Evolutionary conservation across 2,888 invertebrate genomes (phyloP).

Genomic region (Ernsta delagoae): DNA sequence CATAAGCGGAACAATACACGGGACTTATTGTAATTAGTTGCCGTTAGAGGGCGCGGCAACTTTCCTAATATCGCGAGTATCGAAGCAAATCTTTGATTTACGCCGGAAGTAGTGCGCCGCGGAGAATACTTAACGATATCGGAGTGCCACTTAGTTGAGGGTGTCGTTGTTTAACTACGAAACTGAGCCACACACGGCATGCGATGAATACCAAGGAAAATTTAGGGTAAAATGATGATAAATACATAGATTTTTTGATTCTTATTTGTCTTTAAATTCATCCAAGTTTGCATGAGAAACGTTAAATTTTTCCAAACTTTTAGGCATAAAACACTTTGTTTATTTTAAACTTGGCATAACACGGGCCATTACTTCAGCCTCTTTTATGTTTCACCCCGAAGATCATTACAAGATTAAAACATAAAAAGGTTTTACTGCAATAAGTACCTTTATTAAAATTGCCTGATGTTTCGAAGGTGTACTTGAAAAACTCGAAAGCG

Average conservation of each 20-base stretch:
- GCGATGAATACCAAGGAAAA: not conserved
- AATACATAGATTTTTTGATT: too few species aligned
- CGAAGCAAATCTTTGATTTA: constrained; percentile 35
- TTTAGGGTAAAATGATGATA: not conserved
- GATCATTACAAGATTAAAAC: not conserved
- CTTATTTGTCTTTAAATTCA: too few species aligned
- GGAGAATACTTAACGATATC: constrained; percentile 13
- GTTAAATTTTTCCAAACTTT: too few species aligned
- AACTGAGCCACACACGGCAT: not conserved
- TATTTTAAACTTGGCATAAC: too few species aligned
- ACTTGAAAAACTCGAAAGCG: constrained; percentile 17
- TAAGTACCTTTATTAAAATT: not conserved
- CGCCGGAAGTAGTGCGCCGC: constrained; percentile 30
- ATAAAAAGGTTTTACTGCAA: not conserved
- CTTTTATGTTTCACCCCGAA: too few species aligned
- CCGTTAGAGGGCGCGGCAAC: constrained; percentile 36
- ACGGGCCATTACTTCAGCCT: too few species aligned
- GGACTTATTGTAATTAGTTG: constrained; percentile 40
- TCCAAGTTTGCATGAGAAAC: too few species aligned
- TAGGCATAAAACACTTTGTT: too few species aligned
- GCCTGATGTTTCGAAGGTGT: constrained; percentile 12
- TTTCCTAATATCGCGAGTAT: constrained; percentile 39
- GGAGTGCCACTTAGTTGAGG: not conserved
- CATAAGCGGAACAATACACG: constrained; percentile 36
- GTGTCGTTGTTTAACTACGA: not conserved